Percentiles rank a stretch among this genome's conserved stretches.
These are phyloP conservation scores for Tetheella fluctuosa DNA, from an alignment of 2,888 invertebrate genomes.

Conservation along the genomic window DNA sequence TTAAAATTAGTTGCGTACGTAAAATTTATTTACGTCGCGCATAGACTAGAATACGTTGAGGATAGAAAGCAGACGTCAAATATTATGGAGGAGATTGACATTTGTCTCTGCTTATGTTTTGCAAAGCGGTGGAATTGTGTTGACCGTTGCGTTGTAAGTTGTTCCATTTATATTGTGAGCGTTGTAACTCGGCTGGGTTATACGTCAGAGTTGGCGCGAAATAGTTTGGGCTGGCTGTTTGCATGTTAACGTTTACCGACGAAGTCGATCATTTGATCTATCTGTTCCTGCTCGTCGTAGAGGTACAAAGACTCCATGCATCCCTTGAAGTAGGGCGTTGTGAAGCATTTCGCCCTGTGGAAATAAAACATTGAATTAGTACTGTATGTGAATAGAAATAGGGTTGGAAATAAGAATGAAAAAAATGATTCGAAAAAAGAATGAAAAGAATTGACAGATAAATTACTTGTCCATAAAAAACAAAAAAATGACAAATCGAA, in stretches of 20 bases:
- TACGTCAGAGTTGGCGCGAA: constrained; percentile 53
- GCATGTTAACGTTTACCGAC: constrained; percentile 85
- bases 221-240: constrained; percentile 47
- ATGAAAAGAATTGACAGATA: neutral
- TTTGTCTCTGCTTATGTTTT: constrained; percentile 64
- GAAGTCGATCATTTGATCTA: constrained; percentile 91
- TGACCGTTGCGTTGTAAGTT: constrained; percentile 51
- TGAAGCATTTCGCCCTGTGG: constrained; percentile 90
- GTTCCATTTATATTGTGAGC: constrained; percentile 48
- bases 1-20: constrained; percentile 80
- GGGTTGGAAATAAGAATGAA: constrained; percentile 8
- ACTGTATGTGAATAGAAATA: constrained; percentile 7
- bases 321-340: constrained; percentile 91
- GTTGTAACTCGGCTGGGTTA: constrained; percentile 53
- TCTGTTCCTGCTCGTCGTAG: constrained; percentile 90
- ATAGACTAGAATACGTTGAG: constrained; percentile 84
- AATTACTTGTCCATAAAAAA: neutral
- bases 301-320: constrained; percentile 91
- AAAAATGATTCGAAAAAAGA: neutral
- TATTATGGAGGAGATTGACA: constrained; percentile 63
- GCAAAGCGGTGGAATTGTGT: constrained; percentile 63
- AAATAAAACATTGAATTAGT: constrained; percentile 46
- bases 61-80: constrained; percentile 80
- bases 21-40: constrained; percentile 70
- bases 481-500: too few species aligned